phyloP scores from a whole-genome alignment of 2,888 invertebrate species.

The Nephrocerus scutellatus region DNA sequence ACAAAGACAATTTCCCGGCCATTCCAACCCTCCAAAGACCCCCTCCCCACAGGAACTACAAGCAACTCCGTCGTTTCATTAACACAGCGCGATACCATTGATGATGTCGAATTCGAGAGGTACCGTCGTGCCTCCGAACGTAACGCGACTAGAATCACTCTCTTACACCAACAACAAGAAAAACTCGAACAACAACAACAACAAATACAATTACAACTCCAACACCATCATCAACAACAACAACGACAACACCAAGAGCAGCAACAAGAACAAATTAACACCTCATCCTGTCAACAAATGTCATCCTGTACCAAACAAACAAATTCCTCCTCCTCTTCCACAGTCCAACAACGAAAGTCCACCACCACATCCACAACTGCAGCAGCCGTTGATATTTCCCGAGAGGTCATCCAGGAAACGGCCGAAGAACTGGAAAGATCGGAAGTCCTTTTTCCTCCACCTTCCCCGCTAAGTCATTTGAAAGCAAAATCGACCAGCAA shows the following conservation, averaged over 20 bases:
- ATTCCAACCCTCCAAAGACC: slow-evolving; percentile 43
- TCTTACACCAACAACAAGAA: slow-evolving; percentile 41
- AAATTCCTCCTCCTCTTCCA: slow-evolving; percentile 40
- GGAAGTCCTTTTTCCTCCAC: slow-evolving; percentile 40
- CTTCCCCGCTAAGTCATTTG: slow-evolving; percentile 43
- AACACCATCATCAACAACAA: slow-evolving; percentile 23
- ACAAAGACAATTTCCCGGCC: slow-evolving; percentile 29
- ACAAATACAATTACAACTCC: slow-evolving; percentile 19
- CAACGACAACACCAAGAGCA: slow-evolving; percentile 22
- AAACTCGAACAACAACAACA: slow-evolving; percentile 32
- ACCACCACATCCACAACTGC: slow-evolving; percentile 25
- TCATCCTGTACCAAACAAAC: slow-evolving; percentile 32
- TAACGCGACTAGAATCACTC: slow-evolving; percentile 39
- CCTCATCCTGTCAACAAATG: slow-evolving; percentile 7
- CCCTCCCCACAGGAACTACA: slow-evolving; percentile 29
- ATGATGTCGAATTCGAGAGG: slow-evolving; percentile 35
- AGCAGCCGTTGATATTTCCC: slow-evolving; percentile 21
- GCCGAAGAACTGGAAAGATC: slow-evolving; percentile 41
- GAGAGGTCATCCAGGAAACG: slow-evolving; percentile 39
- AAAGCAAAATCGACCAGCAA: slow-evolving; percentile 39
- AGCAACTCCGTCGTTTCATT: slow-evolving; percentile 31
- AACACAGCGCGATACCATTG: slow-evolving; percentile 21
- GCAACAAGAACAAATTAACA: slow-evolving; percentile 26
- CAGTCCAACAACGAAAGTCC: slow-evolving; percentile 34
- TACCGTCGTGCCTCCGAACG: slow-evolving; percentile 38